Conservation (phyloP, 2,888 invertebrate genomes). For the Aspidiotus destructor region DNA sequence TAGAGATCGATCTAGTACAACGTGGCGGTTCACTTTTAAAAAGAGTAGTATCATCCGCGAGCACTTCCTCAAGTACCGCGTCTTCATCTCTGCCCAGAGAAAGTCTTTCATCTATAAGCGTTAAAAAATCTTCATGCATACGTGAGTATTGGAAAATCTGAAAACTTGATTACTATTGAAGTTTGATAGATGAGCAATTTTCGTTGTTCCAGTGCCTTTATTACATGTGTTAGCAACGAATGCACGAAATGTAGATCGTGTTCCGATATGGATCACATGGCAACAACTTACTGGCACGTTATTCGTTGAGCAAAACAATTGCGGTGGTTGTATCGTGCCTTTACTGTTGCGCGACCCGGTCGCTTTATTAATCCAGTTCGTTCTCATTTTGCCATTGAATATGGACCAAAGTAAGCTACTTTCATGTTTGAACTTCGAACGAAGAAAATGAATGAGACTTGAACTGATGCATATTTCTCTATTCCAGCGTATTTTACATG, state of each 20-base stretch:
- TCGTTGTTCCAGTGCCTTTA: slow-evolving; percentile 61
- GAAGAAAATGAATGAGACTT: neutral
- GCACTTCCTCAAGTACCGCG: neutral
- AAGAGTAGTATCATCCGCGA: neutral
- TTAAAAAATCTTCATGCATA: slow-evolving; percentile 14
- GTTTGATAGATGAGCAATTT: neutral
- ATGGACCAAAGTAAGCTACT: slow-evolving; percentile 68
- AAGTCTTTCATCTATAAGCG: slow-evolving; percentile 7
- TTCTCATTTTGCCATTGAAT: slow-evolving; percentile 72
- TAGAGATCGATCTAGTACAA: slow-evolving; percentile 85
- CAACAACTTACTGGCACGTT: slow-evolving; percentile 47
- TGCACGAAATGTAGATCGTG: slow-evolving; percentile 61
- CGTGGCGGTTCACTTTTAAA: slow-evolving; percentile 58
- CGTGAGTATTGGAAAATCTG: slow-evolving; percentile 1
- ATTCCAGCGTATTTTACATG: slow-evolving; percentile 61
- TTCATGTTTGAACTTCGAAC: neutral
- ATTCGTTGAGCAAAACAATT: slow-evolving; percentile 39
- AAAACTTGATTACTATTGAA: neutral
- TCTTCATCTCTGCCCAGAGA: slow-evolving; percentile 13
- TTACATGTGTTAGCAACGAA: slow-evolving; percentile 80
- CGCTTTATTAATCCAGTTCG: slow-evolving; percentile 74
- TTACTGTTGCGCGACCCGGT: slow-evolving; percentile 76
- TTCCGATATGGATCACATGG: slow-evolving; percentile 50
- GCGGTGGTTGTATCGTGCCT: slow-evolving; percentile 55
- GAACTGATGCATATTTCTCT: neutral